Percentiles rank a stretch among this genome's conserved stretches.
phyloP scores from a whole-genome alignment of 2,113 vertebrate species.

The Collichthys lucidus region DNA sequence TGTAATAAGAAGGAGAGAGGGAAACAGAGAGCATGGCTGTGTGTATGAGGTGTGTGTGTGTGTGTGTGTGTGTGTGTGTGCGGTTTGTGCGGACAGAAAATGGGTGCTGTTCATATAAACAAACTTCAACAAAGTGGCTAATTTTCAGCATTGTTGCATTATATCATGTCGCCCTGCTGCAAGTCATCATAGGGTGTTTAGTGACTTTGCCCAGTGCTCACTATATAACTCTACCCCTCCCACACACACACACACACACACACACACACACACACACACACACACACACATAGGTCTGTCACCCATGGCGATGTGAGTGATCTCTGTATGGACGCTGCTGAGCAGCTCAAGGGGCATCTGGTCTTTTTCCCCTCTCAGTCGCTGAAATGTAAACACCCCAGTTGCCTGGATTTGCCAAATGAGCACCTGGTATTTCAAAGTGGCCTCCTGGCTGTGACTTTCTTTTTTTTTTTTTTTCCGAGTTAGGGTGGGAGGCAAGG shows the following conservation, averaged over 20 bases:
- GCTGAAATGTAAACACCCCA: slow-evolving; percentile 83
- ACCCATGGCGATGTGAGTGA: slow-evolving; percentile 77
- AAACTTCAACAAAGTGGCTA: slow-evolving; percentile 30
- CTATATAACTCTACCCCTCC: slow-evolving; percentile 24
- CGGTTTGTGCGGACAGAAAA: slow-evolving; percentile 24
- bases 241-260: slow-evolving; percentile 51
- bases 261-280: slow-evolving; percentile 52
- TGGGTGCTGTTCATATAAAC: slow-evolving; percentile 49
- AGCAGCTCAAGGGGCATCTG: slow-evolving; percentile 78
- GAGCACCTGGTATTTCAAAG: slow-evolving; percentile 86
- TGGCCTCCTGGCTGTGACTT: slow-evolving; percentile 77
- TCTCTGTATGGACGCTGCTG: slow-evolving; percentile 74
- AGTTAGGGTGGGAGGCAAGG: slow-evolving; percentile 54
- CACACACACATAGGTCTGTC: slow-evolving; percentile 68
- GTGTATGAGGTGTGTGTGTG: not conserved
- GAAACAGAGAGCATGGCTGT: slow-evolving; percentile 8
- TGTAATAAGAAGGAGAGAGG: slow-evolving; percentile 17
- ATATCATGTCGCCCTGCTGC: slow-evolving; percentile 58
- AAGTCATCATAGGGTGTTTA: slow-evolving; percentile 70
- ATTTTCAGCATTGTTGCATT: slow-evolving; percentile 66
- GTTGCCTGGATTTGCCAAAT: slow-evolving; percentile 81
- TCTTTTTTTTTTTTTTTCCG: slow-evolving; percentile 65
- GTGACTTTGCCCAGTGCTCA: slow-evolving; percentile 68
- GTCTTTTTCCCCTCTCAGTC: slow-evolving; percentile 81
- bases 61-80: slow-evolving; percentile 1